Base-by-base conservation (phyloP, 2,113 vertebrate species). In the Riparia riparia region DNA sequence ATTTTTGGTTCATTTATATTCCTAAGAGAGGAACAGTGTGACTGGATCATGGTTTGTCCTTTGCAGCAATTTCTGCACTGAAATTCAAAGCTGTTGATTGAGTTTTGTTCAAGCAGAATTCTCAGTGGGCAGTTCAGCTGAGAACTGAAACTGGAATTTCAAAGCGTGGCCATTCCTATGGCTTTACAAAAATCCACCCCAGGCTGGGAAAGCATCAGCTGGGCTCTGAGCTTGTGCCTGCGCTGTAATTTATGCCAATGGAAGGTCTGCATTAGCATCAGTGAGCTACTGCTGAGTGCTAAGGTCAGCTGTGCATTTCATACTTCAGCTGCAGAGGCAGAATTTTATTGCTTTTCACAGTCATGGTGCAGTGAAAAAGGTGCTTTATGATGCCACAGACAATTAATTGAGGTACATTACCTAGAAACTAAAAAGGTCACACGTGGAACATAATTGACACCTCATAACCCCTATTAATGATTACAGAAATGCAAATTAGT, bases 331-430 rank as follows among this genome's bases (percentile, higher is more conserved):
- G 91, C 89, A 96, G 12, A 92, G 92, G 84, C 96, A 97, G 58
- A 92, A 93, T 96, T 97, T 98, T 96, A 98, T 96, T 96, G 96
- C 97, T 95, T 97, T 97, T 86, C 90, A 31, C 49, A 96, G 95
- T 81, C 97, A 94, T 83, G 95, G 89, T 81, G 89, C 95, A 95
- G 74, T 82, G 81, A 11, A 90, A 98, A 95, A 61, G 74, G 94
- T 95, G 96, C 89, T 98, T 98, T 97, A 97, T 95, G 97, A 94
- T 95, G 96, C 95, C 91, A 97, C 96, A 98, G 97, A 95, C 97
- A 97, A 98, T 98, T 98, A 98, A 97, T 97, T 97, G 97, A 97
- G 95, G 97, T 90, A 93, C 92, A 97, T 97, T 98, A 96, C 81
- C 81, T 96, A 96, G 94, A 97, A 97, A 97, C 92, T 85, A 70